phyloP scores from a whole-genome alignment of 2,888 invertebrate genomes.

The Drosophila nigritarsus region DNA sequence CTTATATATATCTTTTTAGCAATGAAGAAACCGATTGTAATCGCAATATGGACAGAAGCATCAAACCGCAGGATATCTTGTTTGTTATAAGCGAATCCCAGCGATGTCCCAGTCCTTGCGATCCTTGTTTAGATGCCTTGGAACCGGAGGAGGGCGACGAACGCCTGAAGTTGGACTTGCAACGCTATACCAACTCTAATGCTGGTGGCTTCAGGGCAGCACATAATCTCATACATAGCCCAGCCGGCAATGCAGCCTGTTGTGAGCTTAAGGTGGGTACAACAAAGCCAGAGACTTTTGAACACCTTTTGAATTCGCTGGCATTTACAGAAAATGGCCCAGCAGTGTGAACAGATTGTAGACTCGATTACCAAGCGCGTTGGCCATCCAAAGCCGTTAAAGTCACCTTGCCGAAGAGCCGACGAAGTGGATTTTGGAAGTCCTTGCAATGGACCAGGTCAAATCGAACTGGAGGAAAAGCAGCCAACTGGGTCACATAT shows the following conservation, averaged over 20 bases:
- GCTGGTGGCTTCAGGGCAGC: conserved; percentile 52
- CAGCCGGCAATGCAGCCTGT: conserved; percentile 56
- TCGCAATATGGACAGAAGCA: conserved; percentile 28
- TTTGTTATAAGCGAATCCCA: conserved; percentile 73
- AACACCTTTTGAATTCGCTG: background rate
- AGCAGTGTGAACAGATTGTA: conserved; percentile 49
- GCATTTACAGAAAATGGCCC: conserved; percentile 54
- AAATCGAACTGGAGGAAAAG: conserved; percentile 2
- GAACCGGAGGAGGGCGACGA: conserved; percentile 55
- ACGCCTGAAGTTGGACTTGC: conserved; percentile 69
- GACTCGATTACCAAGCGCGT: conserved; percentile 25
- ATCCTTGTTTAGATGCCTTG: conserved; percentile 46
- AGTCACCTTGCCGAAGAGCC: conserved; percentile 36
- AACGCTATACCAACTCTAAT: conserved; percentile 68
- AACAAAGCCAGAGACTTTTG: background rate
- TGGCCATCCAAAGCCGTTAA: conserved; percentile 33
- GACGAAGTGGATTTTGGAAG: background rate
- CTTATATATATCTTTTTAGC: background rate
- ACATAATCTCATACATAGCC: conserved; percentile 39
- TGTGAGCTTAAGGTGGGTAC: conserved; percentile 62
- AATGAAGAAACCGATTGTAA: background rate
- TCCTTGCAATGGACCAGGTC: background rate
- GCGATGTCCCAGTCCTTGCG: conserved; percentile 50
- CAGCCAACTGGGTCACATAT: background rate
- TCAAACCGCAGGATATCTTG: conserved; percentile 68